These are phyloP conservation scores for Rachycentron canadum DNA, from an alignment of 2,797 vertebrate species.

Conservation along the genomic window DNA sequence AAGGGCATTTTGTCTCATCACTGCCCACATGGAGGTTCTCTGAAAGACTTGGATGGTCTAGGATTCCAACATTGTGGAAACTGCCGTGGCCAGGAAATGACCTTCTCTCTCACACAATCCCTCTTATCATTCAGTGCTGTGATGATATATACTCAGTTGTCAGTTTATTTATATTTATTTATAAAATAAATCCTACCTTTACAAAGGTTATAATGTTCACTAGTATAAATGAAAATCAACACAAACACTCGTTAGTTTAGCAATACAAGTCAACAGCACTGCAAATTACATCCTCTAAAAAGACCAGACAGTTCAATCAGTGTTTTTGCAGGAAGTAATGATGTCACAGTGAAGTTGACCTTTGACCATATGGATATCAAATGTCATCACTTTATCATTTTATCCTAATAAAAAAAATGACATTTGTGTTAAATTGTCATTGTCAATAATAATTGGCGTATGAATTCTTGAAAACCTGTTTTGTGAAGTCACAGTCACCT, in stretches of 20 bases:
- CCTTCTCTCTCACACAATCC: not conserved
- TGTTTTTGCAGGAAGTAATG: too few species aligned
- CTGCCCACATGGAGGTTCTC: not conserved
- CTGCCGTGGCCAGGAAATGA: not conserved
- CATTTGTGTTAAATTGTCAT: too few species aligned
- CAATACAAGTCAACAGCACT: not conserved
- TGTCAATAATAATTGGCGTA: too few species aligned
- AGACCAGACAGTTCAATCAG: not conserved
- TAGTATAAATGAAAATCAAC: not conserved
- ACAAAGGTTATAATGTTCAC: not conserved
- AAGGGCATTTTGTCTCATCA: slow-evolving; percentile 40
- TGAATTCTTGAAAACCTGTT: too few species aligned
- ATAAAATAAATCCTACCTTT: not conserved
- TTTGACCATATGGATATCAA: too few species aligned
- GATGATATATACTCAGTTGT: not conserved
- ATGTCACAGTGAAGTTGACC: too few species aligned
- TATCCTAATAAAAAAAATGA: too few species aligned
- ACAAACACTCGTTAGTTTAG: not conserved
- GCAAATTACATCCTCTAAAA: not conserved
- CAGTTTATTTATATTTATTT: too few species aligned
- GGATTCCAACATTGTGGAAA: not conserved
- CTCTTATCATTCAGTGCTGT: not conserved
- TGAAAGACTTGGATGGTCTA: not conserved
- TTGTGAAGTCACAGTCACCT: too few species aligned
- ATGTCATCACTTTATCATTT: too few species aligned